A percentile compares a stretch with the other conserved stretches of the same genome.
Conservation (phyloP, 1,140 invertebrate genomes). For the Maconellicoccus hirsutus region DNA sequence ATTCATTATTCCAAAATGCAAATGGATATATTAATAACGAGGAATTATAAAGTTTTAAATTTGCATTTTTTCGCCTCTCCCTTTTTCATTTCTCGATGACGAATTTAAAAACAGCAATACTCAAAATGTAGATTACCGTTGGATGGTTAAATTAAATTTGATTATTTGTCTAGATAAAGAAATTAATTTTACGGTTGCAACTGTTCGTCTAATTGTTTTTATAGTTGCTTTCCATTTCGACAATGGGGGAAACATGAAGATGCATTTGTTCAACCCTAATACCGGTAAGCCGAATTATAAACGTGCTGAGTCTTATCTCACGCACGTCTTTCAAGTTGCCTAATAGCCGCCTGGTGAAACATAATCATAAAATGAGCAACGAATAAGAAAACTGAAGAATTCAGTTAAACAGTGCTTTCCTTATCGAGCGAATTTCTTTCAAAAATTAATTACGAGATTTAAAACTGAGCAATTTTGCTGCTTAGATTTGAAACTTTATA, state of each 20-base stretch:
- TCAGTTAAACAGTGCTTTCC: too few relatives aligned
- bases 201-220: neutral
- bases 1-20: neutral
- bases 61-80: neutral
- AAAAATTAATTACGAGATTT: too few relatives aligned
- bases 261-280: neutral
- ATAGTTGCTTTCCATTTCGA: neutral
- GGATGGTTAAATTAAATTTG: neutral
- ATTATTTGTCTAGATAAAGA: neutral
- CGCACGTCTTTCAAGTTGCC: neutral
- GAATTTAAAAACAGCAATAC: too few relatives aligned
- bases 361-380: too few relatives aligned
- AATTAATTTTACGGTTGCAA: neutral
- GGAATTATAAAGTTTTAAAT: neutral
- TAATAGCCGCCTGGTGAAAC: neutral
- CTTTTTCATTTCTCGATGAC: too few relatives aligned
- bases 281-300: neutral
- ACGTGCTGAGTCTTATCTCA: neutral
- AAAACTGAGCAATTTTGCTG: too few relatives aligned
- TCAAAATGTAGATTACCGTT: too few relatives aligned
- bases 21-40: neutral
- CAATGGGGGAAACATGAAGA: neutral
- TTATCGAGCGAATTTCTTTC: too few relatives aligned
- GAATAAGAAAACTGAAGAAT: too few relatives aligned
- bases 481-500: too few relatives aligned